Base-by-base conservation (phyloP, 2,113 vertebrate genomes). In the Holacanthus passer region DNA sequence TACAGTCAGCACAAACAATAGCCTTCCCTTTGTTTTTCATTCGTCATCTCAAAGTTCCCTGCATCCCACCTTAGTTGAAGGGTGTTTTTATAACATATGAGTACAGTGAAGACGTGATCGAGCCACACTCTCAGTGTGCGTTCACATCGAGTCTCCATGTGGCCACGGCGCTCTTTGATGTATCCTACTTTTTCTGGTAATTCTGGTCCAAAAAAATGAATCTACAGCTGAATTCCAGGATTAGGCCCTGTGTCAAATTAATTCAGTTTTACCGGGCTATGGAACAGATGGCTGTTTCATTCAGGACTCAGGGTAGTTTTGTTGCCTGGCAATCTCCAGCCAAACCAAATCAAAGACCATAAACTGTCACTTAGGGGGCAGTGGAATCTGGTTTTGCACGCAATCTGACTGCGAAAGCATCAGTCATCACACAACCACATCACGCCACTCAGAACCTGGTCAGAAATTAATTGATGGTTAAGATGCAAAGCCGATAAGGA, bases 341-440 rank as follows among this genome's bases (percentile, higher is more conserved):
- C 91, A 94, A 94, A 93, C 93, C 88, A 90, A 93, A 94, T 93
- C 91, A 94, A 86, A 91, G 88, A 91, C 89, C 90, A 90, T 94
- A 93, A 94, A 94, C 87, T 92, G 93, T 94, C 93, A 92, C 93
- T 95, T 92, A 92, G 93, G 90, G 75, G 85, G 82, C 82, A 84
- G 81, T 53, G 92, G 91, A 94, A 94, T 93, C 87, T 95, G 87
- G 81, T 93, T 92, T 90, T 85, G 84, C 77, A 82, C 7, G 56
- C 67, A 35, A 81, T 84, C 87, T 64, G 73, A 84, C 90, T 77
- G 83, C 62, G 59, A 90, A 77, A 73, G 80, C 81, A 82, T 87
- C 60, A 45, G 88, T 87, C 87, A 86, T 79, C 76, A 64, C 64
- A 58, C 68, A 55, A 45, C 71, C 62, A 13, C 65, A 68, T 60